Percentiles rank a stretch among this genome's conserved stretches.
Conservation (phyloP, 1,140 invertebrate genomes). For the Hetaerina americana region DNA sequence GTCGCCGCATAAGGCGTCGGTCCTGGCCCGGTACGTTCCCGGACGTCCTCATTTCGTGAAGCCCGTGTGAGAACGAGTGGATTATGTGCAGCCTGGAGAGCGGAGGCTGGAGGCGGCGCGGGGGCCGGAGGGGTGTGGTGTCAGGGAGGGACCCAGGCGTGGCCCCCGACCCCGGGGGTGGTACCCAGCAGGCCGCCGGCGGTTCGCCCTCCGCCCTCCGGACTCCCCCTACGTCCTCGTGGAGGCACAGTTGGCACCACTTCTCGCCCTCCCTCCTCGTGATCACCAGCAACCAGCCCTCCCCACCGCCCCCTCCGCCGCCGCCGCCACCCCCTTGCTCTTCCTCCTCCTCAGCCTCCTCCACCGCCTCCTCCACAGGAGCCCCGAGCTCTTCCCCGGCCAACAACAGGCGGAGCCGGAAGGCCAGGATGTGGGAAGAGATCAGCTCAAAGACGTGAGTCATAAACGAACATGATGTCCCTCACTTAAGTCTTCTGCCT, state of each 20-base stretch:
- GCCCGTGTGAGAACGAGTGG: too few relatives aligned
- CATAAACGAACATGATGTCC: too few relatives aligned
- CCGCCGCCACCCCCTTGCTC: background rate
- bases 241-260: conserved; percentile 15
- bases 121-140: background rate
- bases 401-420: background rate
- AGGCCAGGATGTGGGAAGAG: background rate
- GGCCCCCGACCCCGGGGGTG: too few relatives aligned
- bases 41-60: too few relatives aligned
- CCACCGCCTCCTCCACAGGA: background rate
- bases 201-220: background rate
- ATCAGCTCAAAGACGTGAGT: background rate
- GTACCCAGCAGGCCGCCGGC: conserved; percentile 1
- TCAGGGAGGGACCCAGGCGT: background rate
- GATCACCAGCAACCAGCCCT: background rate
- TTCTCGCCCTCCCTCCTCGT: conserved; percentile 12
- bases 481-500: too few relatives aligned
- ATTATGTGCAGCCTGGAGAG: conserved; percentile 4
- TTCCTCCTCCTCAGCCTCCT: background rate
- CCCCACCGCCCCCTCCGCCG: background rate
- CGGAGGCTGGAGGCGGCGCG: background rate
- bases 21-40: too few relatives aligned
- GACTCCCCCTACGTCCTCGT: conserved; percentile 2
- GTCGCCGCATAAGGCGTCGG: too few relatives aligned
- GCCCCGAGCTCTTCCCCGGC: background rate